Percentiles rank a stretch among this genome's conserved stretches.
phyloP scores from a whole-genome alignment of 2,797 vertebrate species.

The Pogoniulus pusillus region DNA sequence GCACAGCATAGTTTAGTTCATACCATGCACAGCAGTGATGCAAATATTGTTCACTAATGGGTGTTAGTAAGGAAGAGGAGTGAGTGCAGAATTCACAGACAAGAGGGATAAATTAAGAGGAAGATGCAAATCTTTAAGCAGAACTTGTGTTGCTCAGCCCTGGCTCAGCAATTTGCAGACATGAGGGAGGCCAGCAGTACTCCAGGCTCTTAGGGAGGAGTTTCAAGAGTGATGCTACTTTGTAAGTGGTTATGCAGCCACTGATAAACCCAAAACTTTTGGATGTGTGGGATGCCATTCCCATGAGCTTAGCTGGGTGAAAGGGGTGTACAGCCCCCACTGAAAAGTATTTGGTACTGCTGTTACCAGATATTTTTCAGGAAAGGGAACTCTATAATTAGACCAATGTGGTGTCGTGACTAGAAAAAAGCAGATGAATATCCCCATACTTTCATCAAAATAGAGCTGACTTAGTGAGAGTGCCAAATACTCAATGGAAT shows the following conservation, averaged over 20 bases:
- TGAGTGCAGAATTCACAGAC: background rate
- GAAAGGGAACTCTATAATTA: background rate
- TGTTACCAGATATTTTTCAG: background rate
- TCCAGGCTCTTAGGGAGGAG: background rate
- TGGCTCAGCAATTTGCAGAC: background rate
- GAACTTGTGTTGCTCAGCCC: background rate
- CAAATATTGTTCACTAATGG: background rate
- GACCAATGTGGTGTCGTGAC: background rate
- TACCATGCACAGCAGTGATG: background rate
- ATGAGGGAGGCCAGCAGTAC: background rate
- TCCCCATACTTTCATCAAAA: background rate
- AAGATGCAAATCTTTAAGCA: background rate
- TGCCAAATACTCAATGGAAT: background rate
- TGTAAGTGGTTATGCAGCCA: background rate
- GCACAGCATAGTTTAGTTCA: background rate
- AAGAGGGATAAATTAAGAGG: background rate
- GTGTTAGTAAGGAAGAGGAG: background rate
- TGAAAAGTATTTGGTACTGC: background rate
- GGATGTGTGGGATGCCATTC: background rate
- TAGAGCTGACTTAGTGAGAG: background rate
- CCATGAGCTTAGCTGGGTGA: background rate
- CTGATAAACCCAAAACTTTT: background rate
- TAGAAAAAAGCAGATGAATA: background rate
- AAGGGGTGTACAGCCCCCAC: rapidly evolving
- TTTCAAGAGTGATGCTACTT: background rate